Percentiles rank a stretch among this genome's conserved stretches.
Evolutionary conservation across 2,888 invertebrate genomes (phyloP).

Genomic region (Metacarcinus magister): DNA sequence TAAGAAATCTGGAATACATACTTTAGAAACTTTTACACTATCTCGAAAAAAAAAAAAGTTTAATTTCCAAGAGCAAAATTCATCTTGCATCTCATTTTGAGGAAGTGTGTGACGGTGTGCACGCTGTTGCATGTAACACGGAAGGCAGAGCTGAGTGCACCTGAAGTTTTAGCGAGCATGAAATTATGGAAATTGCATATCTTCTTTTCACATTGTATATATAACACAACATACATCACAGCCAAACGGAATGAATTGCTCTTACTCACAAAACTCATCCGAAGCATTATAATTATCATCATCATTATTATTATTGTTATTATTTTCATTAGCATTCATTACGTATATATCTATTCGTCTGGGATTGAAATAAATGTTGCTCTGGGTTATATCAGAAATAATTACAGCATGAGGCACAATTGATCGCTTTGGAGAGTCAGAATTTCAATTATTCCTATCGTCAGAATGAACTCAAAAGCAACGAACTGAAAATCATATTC

Average conservation of each 20-base stretch:
- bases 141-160: background rate
- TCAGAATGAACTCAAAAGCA: background rate
- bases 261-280: background rate
- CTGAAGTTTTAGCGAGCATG: background rate
- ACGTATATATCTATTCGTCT: background rate
- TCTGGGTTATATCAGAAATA: background rate
- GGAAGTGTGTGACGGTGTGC: background rate
- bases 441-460: background rate
- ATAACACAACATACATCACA: background rate
- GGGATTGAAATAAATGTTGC: background rate
- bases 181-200: constrained; percentile 1
- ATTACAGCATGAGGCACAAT: background rate
- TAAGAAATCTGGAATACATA: too few species aligned
- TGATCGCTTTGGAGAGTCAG: background rate
- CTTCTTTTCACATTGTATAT: background rate
- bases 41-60: background rate
- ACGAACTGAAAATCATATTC: background rate
- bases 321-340: background rate
- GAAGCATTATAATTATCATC: too few species aligned
- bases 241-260: background rate
- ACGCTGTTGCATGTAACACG: background rate
- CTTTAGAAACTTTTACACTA: background rate
- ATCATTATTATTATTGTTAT: background rate
- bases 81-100: background rate
- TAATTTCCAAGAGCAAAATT: background rate